Conservation (phyloP, 2,888 invertebrate genomes). For the Pristionchus japonicus region DNA sequence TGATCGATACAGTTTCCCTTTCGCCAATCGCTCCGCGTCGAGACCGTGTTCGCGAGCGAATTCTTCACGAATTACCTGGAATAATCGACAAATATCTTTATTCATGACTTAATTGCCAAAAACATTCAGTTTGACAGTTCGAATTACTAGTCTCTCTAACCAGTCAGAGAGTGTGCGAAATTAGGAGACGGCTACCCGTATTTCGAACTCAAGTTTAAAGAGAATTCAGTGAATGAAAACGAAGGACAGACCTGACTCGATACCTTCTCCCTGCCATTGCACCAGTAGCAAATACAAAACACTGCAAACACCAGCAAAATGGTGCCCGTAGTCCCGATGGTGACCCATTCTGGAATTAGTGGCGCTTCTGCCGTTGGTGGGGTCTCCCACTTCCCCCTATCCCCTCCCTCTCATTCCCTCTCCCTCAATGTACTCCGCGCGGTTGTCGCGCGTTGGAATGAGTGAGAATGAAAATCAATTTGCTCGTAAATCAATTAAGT, state of each 20-base stretch:
- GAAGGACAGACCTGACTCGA: not conserved
- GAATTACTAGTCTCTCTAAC: not conserved
- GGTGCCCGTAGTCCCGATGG: not conserved
- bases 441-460: no score
- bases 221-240: not conserved
- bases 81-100: not conserved
- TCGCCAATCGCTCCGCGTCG: not conserved
- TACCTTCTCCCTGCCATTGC: not conserved
- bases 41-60: not conserved
- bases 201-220: not conserved
- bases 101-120: no score
- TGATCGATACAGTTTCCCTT: not conserved
- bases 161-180: not conserved
- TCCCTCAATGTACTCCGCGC: no score
- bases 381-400: no score
- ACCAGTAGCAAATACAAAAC: not conserved
- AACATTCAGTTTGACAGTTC: no score
- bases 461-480: no score
- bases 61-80: not conserved
- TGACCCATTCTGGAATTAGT: slow-evolving; percentile 1
- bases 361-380: no score
- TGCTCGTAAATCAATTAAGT: no score
- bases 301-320: not conserved
- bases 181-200: not conserved
- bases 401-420: no score